A percentile compares a stretch with the other conserved stretches of the same genome.
Conservation (phyloP, 2,888 invertebrate genomes). For the Hyposoter dolosus region DNA sequence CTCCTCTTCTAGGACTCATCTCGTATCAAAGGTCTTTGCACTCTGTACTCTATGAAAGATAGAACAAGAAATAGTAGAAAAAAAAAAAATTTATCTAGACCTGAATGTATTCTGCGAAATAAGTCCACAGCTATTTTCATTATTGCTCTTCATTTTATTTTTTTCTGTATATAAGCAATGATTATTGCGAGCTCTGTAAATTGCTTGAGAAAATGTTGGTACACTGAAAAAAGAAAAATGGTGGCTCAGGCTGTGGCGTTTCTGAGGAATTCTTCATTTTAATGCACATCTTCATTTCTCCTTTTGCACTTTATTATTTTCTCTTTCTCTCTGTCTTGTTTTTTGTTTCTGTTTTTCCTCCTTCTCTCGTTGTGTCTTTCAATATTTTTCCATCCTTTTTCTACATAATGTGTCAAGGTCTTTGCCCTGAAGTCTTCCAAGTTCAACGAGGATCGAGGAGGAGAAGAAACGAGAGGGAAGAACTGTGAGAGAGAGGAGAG, state of each 20-base stretch:
- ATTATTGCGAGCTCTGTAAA: neutral
- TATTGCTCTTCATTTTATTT: neutral
- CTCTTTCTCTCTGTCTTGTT: neutral
- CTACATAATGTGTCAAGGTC: conserved; percentile 60
- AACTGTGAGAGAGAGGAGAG: conserved; percentile 20
- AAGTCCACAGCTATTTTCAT: conserved; percentile 12
- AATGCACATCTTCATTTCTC: neutral
- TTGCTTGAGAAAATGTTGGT: neutral
- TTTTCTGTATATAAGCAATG: neutral
- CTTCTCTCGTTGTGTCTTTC: conserved; percentile 8
- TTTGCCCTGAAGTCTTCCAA: conserved; percentile 65
- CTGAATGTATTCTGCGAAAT: conserved; percentile 29
- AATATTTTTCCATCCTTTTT: conserved; percentile 32
- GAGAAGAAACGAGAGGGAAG: conserved; percentile 17
- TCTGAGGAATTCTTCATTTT: conserved; percentile 4
- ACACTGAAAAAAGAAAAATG: neutral
- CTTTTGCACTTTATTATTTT: neutral
- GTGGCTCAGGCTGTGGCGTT: neutral
- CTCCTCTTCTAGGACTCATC: conserved; percentile 14
- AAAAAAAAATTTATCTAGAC: conserved; percentile 27
- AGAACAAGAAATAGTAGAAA: neutral
- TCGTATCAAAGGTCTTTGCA: conserved; percentile 42
- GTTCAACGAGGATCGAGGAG: conserved; percentile 55
- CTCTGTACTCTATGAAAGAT: conserved; percentile 16
- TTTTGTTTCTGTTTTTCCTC: neutral